These are phyloP conservation scores for Zonotrichia albicollis DNA, from an alignment of 2,797 vertebrate genomes.

Conservation along the genomic window DNA sequence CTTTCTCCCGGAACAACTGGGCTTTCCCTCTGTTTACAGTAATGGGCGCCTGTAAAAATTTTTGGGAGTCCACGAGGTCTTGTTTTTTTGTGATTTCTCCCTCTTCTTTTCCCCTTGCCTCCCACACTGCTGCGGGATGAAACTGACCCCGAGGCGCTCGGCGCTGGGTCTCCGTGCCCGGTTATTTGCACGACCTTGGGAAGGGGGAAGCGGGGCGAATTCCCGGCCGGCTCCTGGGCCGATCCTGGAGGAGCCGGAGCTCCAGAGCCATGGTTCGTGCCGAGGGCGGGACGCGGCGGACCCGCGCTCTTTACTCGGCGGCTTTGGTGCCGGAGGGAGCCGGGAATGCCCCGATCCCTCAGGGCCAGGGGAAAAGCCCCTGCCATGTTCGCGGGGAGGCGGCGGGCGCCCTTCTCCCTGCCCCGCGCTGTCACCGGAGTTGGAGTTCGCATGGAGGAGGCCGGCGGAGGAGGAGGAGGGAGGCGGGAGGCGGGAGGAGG, in stretches of 20 bases:
- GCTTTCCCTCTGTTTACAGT: not conserved
- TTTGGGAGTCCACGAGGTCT: not conserved
- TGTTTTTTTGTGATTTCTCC: not conserved
- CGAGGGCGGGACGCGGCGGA: not conserved
- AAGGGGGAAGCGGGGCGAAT: not conserved
- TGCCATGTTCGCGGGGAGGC: slow-evolving; percentile 68
- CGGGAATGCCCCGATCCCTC: not conserved
- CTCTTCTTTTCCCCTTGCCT: not conserved
- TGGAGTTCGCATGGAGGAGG: slow-evolving; percentile 77
- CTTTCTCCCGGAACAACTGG: not conserved
- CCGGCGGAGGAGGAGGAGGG: slow-evolving; percentile 69
- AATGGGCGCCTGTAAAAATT: not conserved
- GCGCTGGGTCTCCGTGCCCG: not conserved
- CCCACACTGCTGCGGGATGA: not conserved
- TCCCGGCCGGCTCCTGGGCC: not conserved
- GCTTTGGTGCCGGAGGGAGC: not conserved
- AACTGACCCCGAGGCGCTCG: accelerated
- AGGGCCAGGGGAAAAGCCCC: not conserved
- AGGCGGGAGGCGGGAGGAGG: slow-evolving; percentile 58
- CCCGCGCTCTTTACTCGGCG: accelerated
- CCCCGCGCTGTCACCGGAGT: slow-evolving; percentile 77
- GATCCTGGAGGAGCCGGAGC: not conserved
- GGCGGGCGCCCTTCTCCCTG: slow-evolving; percentile 59
- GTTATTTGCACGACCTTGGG: not conserved
- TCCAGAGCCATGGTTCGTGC: accelerated